Percentiles rank a stretch among this genome's conserved stretches.
These are phyloP conservation scores for Jaculus jaculus DNA, from an alignment of 2,113 vertebrate species.

Conservation along the genomic window DNA sequence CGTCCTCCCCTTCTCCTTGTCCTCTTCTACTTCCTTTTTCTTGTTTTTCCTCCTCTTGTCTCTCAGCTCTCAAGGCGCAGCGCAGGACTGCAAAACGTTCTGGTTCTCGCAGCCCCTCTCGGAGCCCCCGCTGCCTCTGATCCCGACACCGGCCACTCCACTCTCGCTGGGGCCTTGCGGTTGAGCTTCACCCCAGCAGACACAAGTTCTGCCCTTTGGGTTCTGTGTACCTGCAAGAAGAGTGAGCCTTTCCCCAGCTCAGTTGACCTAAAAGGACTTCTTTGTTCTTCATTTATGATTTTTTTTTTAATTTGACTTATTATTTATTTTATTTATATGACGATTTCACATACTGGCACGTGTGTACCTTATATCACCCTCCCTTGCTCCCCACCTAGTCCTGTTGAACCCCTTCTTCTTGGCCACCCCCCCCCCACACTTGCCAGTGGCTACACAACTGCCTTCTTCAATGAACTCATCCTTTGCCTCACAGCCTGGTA, in stretches of 20 bases:
- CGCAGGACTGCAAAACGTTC: too few species aligned
- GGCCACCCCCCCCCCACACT: too few species aligned
- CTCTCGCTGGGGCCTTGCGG: not conserved
- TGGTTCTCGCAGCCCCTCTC: too few species aligned
- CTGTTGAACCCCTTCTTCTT: too few species aligned
- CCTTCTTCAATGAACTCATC: not conserved
- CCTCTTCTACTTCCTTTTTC: not conserved
- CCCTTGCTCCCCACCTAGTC: too few species aligned
- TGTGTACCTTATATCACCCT: too few species aligned
- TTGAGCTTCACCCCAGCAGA: not conserved
- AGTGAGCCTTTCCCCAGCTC: not conserved
- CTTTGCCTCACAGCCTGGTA: not conserved
- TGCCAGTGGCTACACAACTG: too few species aligned
- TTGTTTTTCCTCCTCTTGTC: not conserved
- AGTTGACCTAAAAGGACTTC: not conserved
- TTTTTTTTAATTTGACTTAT: too few species aligned
- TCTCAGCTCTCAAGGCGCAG: not conserved
- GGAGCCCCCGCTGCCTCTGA: too few species aligned
- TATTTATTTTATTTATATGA: too few species aligned
- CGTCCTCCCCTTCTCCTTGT: not conserved
- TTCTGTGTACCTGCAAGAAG: not conserved
- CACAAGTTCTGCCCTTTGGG: not conserved
- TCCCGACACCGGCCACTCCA: not conserved
- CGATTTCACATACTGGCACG: too few species aligned
- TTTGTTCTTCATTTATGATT: too few species aligned